Evolutionary conservation across 2,113 vertebrate genomes (phyloP), one percentile per base, ranked within the genome.

Genomic region (Cavia porcellus): DNA sequence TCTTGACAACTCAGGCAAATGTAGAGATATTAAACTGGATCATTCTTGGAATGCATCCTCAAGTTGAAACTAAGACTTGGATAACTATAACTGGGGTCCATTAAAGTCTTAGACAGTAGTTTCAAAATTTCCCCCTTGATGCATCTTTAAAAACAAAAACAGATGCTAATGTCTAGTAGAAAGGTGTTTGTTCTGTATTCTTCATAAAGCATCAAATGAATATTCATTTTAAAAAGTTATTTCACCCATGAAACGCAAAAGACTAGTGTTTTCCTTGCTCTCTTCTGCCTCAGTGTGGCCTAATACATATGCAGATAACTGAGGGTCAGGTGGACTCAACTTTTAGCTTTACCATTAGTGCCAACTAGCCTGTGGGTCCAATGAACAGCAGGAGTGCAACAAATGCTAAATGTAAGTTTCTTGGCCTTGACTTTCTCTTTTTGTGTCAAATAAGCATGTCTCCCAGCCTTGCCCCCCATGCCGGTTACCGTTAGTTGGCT

Each of bases 131-230:
- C 8, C n/a, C 85, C 68, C 5, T 1, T 35, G 24, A 42, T 96
- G 13, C 24, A 81, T 85, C 61, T 95, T 93, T 62, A 59, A 59
- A 59, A 59, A 59, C 57, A 59, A 59, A 20, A 52, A 86, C 28
- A 32, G 62, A 88, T 74, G 35, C 8, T 90, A 72, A 10, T 62
- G 85, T 92, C 62, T 87, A 75, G n/a, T 72, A 92, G 25, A 87
- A 92, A 79, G 32, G 19, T 42, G 17, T 89, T 81, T 91, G 45
- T 96, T 92, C 35, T 90, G 2, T 70, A 25, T 55, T 89, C 81
- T 75, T 96, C 10, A 92, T 75, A 82, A 90, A 90, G 59, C 89
- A 68, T 83, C 74, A 70, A 72, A 91, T 38, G 9, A 84, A 61
- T 30, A 17, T 6, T 61, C 30, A 9, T 6, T 61, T 62, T 84